phyloP scores from a whole-genome alignment of 2,113 vertebrate species.

The Falco punctatus region DNA sequence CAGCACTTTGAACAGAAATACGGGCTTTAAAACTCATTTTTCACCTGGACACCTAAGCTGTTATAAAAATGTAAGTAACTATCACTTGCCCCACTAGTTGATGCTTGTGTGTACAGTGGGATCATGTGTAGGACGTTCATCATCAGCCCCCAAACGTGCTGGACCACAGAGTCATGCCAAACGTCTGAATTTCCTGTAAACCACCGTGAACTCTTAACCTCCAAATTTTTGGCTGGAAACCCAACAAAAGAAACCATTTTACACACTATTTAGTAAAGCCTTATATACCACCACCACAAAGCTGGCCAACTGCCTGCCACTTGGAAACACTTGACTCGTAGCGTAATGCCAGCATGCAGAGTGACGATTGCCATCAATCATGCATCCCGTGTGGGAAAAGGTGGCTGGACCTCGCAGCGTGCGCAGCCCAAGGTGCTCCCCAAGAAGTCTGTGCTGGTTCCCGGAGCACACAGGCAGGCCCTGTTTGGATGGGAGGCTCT shows the following conservation, averaged over 20 bases:
- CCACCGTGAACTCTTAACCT: neutral
- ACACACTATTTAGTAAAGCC: neutral
- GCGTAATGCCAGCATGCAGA: rapidly evolving
- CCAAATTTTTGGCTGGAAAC: neutral
- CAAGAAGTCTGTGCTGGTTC: neutral
- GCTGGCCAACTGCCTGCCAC: neutral
- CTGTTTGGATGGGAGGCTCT: neutral
- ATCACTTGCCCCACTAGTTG: neutral
- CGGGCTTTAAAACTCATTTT: neutral
- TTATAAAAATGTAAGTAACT: neutral
- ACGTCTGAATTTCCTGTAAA: neutral
- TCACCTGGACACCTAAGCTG: neutral
- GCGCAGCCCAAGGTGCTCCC: neutral
- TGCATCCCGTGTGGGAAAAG: rapidly evolving
- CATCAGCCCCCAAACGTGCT: neutral
- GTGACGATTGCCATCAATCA: rapidly evolving
- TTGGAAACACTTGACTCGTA: neutral
- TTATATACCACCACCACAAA: neutral
- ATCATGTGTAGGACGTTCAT: neutral
- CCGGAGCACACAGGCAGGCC: neutral
- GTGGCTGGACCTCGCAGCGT: neutral
- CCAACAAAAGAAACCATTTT: neutral
- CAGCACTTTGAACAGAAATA: neutral
- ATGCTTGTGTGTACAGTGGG: neutral
- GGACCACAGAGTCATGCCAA: neutral